phyloP scores from a whole-genome alignment of 37 sponge, comb jelly and placozoan genomes.

The Diacarnus erythraeanus region DNA sequence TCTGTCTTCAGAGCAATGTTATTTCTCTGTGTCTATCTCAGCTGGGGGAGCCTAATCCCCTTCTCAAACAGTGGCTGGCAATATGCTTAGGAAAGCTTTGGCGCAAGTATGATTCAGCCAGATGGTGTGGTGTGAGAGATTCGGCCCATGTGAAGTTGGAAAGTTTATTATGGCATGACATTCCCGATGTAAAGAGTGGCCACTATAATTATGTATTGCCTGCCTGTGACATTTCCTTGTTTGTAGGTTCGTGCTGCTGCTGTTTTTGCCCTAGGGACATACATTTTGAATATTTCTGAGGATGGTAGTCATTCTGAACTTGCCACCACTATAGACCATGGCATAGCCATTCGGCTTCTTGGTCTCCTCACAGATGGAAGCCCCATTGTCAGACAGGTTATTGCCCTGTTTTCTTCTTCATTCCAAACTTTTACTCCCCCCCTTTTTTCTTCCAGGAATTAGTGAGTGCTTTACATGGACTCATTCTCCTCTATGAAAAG shows the following conservation, averaged over 20 bases:
- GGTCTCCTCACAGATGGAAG: conserved; percentile 72
- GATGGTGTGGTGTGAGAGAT: conserved; percentile 83
- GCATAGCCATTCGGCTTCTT: conserved; percentile 63
- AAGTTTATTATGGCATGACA: conserved; percentile 78
- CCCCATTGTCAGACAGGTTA: conserved; percentile 84
- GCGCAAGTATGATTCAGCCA: conserved; percentile 81
- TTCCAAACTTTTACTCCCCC: background rate
- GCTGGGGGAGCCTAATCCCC: conserved; percentile 76
- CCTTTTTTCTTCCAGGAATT: conserved; percentile 83
- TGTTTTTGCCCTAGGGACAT: conserved; percentile 91
- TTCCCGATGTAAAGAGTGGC: conserved; percentile 78
- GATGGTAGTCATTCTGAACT: conserved; percentile 56
- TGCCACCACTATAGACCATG: conserved; percentile 73
- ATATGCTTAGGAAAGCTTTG: conserved; percentile 92
- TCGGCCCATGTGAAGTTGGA: conserved; percentile 87
- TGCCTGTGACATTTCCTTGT: background rate
- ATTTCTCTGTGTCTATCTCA: conserved; percentile 69
- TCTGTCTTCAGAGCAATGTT: conserved; percentile 63
- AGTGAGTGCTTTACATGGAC: conserved; percentile 77
- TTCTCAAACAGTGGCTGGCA: conserved; percentile 82
- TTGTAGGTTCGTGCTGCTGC: conserved; percentile 84
- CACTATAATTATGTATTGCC: background rate
- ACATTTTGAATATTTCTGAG: conserved; percentile 56
- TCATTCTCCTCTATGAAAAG: conserved; percentile 73
- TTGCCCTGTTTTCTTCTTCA: background rate